These are phyloP conservation scores for Aldabrachelys gigantea DNA, from an alignment of 2,113 vertebrate species.

Conservation along the genomic window DNA sequence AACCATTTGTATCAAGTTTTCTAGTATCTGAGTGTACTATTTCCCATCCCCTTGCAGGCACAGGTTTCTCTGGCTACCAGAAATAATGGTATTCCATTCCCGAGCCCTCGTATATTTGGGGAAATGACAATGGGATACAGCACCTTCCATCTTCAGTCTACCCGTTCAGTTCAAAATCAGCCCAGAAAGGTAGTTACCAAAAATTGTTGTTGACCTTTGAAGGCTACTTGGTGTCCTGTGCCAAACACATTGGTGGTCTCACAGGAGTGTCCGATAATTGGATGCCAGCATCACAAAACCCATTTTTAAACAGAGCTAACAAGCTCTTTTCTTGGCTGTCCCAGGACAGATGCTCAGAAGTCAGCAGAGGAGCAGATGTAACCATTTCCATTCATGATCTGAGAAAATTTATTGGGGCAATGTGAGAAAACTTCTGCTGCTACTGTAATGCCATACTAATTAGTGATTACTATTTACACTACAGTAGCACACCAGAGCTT, in stretches of 20 bases:
- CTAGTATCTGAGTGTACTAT: neutral
- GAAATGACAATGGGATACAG: neutral
- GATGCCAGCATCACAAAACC: conserved; percentile 1
- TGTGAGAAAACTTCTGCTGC: conserved; percentile 32
- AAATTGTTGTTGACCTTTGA: neutral
- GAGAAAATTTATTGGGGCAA: neutral
- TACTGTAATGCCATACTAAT: conserved; percentile 27
- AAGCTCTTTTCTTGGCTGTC: conserved; percentile 1
- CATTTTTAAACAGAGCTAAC: neutral
- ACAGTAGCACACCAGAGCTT: neutral
- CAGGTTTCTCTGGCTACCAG: neutral
- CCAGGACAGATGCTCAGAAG: conserved; percentile 7
- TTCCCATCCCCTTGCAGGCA: neutral
- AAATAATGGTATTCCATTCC: neutral
- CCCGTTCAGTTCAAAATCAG: neutral
- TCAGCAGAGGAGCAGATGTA: neutral
- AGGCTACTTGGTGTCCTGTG: neutral
- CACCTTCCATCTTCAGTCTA: neutral
- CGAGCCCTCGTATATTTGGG: neutral
- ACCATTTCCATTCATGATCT: conserved; percentile 29
- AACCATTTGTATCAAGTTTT: neutral
- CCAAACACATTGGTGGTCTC: conserved; percentile 11
- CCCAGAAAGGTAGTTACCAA: neutral
- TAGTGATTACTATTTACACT: neutral
- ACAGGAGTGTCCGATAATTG: neutral